A percentile compares a stretch with the other conserved stretches of the same genome.
Evolutionary conservation across 1,140 invertebrate genomes (phyloP).

Genomic region (Trichonephila inaurata): DNA sequence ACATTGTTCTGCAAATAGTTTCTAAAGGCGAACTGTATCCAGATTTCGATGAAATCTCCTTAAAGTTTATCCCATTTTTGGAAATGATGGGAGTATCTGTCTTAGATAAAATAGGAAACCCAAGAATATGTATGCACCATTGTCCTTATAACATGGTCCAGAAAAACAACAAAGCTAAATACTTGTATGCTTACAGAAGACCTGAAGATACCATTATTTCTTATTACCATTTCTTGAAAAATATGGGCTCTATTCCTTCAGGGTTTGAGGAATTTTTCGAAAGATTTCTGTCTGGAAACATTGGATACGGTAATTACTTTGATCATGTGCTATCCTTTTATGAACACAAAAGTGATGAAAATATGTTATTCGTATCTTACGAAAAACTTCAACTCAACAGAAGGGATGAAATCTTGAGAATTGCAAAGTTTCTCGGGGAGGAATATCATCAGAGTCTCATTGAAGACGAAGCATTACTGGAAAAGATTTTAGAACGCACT

Average conservation of each 20-base stretch:
- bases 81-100: not conserved
- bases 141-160: constrained; percentile 4
- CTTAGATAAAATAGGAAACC: not conserved
- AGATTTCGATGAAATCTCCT: constrained; percentile 1
- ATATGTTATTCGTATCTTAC: constrained; percentile 78
- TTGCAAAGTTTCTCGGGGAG: constrained; percentile 80
- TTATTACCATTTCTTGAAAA: constrained; percentile 54
- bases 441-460: constrained; percentile 36
- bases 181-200: constrained; percentile 65
- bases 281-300: constrained; percentile 59
- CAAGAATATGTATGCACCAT: constrained; percentile 18
- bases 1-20: constrained; percentile 73
- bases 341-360: constrained; percentile 76
- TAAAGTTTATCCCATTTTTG: not conserved
- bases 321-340: constrained; percentile 79
- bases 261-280: constrained; percentile 75
- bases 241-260: not conserved
- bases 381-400: constrained; percentile 77
- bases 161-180: constrained; percentile 48
- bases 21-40: constrained; percentile 54
- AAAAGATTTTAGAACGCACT: constrained; percentile 18
- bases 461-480: not conserved
- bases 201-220: constrained; percentile 71
- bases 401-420: constrained; percentile 20
- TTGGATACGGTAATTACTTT: constrained; percentile 68